A percentile compares a stretch with the other conserved stretches of the same genome.
Evolutionary conservation across 2,113 vertebrate genomes (phyloP).

Genomic region (Chitala chitala): DNA sequence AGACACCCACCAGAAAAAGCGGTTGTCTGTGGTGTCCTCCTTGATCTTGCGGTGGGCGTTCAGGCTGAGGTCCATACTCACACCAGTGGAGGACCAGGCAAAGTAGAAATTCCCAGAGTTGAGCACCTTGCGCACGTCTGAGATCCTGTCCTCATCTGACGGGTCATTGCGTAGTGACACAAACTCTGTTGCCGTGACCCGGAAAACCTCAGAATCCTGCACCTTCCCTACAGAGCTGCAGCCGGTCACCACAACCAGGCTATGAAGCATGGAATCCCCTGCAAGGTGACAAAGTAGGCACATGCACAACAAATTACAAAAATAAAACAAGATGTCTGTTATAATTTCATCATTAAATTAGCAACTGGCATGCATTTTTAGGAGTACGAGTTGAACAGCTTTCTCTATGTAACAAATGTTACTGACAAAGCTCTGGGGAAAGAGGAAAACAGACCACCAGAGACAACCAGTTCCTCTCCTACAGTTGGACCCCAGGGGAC

Average conservation of each 20-base stretch:
- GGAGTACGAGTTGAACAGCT: no score
- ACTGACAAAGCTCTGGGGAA: no score
- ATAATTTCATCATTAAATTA: neutral
- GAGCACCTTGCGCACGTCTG: conserved; percentile 88
- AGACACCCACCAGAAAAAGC: conserved; percentile 93
- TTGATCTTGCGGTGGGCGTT: conserved; percentile 85
- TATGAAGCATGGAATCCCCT: conserved; percentile 90
- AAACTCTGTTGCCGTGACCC: conserved; percentile 93
- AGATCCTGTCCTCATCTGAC: conserved; percentile 82
- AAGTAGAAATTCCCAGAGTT: conserved; percentile 97
- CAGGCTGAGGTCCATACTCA: conserved; percentile 89
- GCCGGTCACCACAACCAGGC: conserved; percentile 89
- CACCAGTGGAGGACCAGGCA: conserved; percentile 83
- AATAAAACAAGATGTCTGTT: neutral
- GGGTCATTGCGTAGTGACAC: conserved; percentile 79
- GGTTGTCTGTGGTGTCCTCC: conserved; percentile 87
- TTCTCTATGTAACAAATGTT: no score
- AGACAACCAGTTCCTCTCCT: neutral
- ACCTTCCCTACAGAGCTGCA: conserved; percentile 97
- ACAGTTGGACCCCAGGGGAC: neutral
- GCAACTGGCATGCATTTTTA: neutral
- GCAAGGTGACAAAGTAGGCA: conserved; percentile 23
- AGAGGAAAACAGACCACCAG: neutral
- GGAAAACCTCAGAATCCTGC: conserved; percentile 95
- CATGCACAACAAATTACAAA: neutral